Evolutionary conservation across 30 jellyfish, hydroid and myxozoan species (phyloP).

Genomic region (Hydractinia echinata): DNA sequence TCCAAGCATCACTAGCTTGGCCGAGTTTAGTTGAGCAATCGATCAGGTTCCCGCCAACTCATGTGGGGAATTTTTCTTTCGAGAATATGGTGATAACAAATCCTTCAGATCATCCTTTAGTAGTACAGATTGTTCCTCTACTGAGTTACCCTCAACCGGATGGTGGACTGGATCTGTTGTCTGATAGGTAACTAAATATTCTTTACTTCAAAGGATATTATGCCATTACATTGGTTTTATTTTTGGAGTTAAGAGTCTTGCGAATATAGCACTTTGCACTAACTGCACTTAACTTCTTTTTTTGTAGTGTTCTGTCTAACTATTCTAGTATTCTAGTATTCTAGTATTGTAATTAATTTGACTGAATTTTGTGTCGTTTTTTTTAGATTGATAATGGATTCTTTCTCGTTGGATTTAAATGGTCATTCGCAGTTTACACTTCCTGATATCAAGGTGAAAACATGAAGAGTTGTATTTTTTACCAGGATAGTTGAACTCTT

Average conservation of each 20-base stretch:
- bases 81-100: conserved; percentile 69
- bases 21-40: conserved; percentile 96
- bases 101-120: conserved; percentile 91
- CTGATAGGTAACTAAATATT: conserved; percentile 66
- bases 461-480: no score
- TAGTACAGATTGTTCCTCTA: conserved; percentile 83
- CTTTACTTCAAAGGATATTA: not conserved
- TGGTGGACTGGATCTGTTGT: conserved; percentile 92
- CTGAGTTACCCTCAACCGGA: conserved; percentile 90
- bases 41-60: conserved; percentile 87
- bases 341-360: not conserved
- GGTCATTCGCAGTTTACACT: conserved; percentile 75
- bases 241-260: not conserved
- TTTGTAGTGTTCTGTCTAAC: no score
- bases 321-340: no score
- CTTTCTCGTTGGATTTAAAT: conserved; percentile 78
- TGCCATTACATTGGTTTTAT: not conserved
- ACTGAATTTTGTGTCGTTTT: not conserved
- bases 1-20: conserved; percentile 93
- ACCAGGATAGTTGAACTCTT: no score
- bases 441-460: conserved; percentile 58
- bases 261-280: not conserved
- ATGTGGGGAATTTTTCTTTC: conserved; percentile 66
- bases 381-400: conserved; percentile 79
- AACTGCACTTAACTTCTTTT: no score